Evolutionary conservation across 2,888 invertebrate genomes (phyloP), one percentile per base, ranked within the genome.

Genomic region (Diarsia dahlii): DNA sequence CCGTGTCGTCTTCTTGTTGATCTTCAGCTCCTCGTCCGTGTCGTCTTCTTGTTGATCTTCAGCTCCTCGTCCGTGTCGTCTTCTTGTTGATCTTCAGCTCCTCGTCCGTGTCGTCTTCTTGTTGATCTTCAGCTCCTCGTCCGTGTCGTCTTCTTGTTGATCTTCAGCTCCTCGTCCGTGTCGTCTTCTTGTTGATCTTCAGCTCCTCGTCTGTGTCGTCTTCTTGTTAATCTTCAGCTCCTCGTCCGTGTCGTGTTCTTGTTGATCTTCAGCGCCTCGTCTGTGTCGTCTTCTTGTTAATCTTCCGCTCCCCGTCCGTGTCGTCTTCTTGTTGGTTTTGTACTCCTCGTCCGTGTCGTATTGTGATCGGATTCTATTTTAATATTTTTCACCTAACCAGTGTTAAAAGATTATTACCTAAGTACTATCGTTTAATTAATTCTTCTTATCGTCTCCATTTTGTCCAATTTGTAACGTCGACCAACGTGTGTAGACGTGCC

Each of bases 141-240:
- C 63, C 52, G 71, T 63, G 52, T 72, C 15, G 64, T 52, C 72
- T 73, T 80, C 45, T 2, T 0, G 9, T 15, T 65, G 12, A 2
- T 63, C 20, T 78, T 78, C 48, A 48, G 70, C 81, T 23, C 12
- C 65, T 77, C 74, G 65, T 78, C 79, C 23, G 69, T 63, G 68
- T 76, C 20, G 39, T 81, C 74, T 84, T 82, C 67, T 15, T 28
- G 76, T 71, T 85, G 75, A 28, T 78, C 50, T 71, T 76, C 60
- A 1, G 13, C 71, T 10, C 18, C 58, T 68, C 52, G 74, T 72
- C 50, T 4, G 74, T 45, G 39, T 62, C 23, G 34, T 64, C 39
- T 23, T 71, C 23, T 8, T 6, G 64, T 28, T 65, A 20, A 8
- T 65, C 23, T 66, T 46, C 54, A 5, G 39, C 39, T 39, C 39